phyloP scores from a whole-genome alignment of 2,113 vertebrate species.

The Gasterosteus nipponicus region DNA sequence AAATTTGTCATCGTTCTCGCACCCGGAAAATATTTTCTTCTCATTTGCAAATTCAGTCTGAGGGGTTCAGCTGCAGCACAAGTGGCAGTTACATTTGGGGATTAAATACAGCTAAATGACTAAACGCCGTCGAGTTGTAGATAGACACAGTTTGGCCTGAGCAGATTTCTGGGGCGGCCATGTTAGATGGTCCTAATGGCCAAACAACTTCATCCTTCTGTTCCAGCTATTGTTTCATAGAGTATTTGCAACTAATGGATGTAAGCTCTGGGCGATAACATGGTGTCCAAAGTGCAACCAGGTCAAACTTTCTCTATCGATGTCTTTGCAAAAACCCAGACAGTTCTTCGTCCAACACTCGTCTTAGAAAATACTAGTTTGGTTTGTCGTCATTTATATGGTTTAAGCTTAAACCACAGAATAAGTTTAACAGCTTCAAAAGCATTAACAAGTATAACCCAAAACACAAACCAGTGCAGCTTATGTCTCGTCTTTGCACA shows the following conservation, averaged over 20 bases:
- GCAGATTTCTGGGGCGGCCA: conserved; percentile 58
- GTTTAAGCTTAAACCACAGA: conserved; percentile 86
- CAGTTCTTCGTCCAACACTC: conserved; percentile 79
- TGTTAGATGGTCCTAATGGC: conserved; percentile 40
- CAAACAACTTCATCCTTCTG: conserved; percentile 45
- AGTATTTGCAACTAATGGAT: conserved; percentile 54
- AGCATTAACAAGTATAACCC: conserved; percentile 90
- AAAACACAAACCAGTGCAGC: conserved; percentile 88
- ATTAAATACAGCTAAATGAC: conserved; percentile 77
- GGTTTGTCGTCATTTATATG: conserved; percentile 88
- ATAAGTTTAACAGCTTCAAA: conserved; percentile 89
- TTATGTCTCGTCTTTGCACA: conserved; percentile 82
- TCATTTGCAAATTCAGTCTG: conserved; percentile 85
- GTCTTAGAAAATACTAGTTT: conserved; percentile 92
- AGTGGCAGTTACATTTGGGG: conserved; percentile 89
- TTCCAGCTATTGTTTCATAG: conserved; percentile 44
- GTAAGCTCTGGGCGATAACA: conserved; percentile 40
- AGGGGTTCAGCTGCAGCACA: conserved; percentile 84
- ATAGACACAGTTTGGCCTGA: conserved; percentile 57
- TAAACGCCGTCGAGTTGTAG: conserved; percentile 78
- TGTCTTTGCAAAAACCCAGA: conserved; percentile 74
- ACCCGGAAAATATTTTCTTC: conserved; percentile 57
- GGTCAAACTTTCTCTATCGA: conserved; percentile 56
- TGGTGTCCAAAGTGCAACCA: conserved; percentile 59
- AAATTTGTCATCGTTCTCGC: conserved; percentile 69